phyloP scores from a whole-genome alignment of 2,113 vertebrate genomes.

The Erythrolamprus reginae region DNA sequence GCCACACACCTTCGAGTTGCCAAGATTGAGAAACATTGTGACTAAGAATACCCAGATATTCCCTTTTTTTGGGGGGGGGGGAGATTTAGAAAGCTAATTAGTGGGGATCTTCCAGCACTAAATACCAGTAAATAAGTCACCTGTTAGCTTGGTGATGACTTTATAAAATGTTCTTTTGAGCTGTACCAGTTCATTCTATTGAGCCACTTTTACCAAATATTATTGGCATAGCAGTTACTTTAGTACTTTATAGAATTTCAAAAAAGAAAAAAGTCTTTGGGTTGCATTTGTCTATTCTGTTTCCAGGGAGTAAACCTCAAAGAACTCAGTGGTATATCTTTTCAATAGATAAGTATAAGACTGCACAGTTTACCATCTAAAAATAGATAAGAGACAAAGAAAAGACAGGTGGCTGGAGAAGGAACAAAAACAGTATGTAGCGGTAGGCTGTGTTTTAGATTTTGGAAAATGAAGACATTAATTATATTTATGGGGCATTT shows the following conservation, averaged over 20 bases:
- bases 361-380: background rate
- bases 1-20: background rate
- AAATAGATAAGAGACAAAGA: background rate
- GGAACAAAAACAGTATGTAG: background rate
- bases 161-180: background rate
- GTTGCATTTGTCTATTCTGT: background rate
- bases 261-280: background rate
- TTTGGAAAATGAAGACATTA: background rate
- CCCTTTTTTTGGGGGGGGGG: background rate
- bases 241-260: background rate
- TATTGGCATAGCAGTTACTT: background rate
- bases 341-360: background rate
- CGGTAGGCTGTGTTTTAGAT: background rate
- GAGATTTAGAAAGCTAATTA: background rate
- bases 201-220: background rate
- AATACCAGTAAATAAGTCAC: background rate
- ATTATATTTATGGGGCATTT: constrained; percentile 18
- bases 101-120: background rate
- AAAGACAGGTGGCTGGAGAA: background rate
- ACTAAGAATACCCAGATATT: background rate
- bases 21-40: background rate
- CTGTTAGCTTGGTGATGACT: background rate
- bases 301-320: background rate
- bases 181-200: background rate
- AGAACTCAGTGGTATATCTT: background rate